Base-by-base conservation (phyloP, 2,797 vertebrate species). In the Anguilla obscura region DNA sequence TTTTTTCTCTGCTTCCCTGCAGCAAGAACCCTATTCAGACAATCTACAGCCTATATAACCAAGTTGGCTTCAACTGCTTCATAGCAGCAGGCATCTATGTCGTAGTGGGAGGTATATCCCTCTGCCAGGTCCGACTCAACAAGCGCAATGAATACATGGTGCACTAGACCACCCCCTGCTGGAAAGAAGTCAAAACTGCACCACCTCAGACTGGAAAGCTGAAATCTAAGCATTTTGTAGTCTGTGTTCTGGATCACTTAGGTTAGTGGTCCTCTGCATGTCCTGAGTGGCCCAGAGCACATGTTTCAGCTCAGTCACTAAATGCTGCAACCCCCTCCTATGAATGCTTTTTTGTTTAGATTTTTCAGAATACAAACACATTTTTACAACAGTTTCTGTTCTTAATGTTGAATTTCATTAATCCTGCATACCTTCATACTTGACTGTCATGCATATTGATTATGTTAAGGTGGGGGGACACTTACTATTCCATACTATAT, bases 121-220 rank as follows among this genome's bases (percentile, higher is more conserved):
- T 98, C 90, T 98, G 97, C 94, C 98, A 98, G 94, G 96, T 98
- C 76, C 96, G 97, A 0, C 96, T 98, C 89, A 97, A 98, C 95
- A 98, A 98, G 90, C 97, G 97, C 0, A 97, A 98, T 91, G 97
- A 98, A 90, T 98, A 98, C 93, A 97, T 98, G 97, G 97, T 98
- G 89, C 97, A 97, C 94, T 98, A 96, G 87, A n/a, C 40, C 58
- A n/a, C 40, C 58, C 71, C 89, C 86, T 74, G 30, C 86, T 58
- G 50, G 84, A 87, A 63, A 45, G 48, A 86, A 84, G 33, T 27
- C 21, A 33, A 63, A 36, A 56, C 30, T 85, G 80, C 40, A 36
- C n/a, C 60, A 76, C 30, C 74, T 66, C 16, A 54, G 56, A 69
- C 45, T 66, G 60, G 27, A 86, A 74, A 79, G 33, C 3, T 79